These are phyloP conservation scores for Miniopterus natalensis DNA, from an alignment of 2,113 vertebrate genomes.

Conservation along the genomic window DNA sequence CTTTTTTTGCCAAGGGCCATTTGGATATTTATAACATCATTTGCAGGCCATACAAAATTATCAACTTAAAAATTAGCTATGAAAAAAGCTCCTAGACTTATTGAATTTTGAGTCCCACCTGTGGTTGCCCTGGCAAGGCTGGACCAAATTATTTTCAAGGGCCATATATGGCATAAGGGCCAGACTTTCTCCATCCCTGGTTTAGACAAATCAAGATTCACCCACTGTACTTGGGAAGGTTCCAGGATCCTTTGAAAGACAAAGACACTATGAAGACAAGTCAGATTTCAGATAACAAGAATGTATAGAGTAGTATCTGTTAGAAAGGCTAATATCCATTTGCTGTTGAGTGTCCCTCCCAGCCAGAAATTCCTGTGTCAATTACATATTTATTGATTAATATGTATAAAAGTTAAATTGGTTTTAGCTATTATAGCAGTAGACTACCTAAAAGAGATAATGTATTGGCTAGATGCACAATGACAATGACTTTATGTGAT, in stretches of 20 bases:
- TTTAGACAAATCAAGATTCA: slow-evolving; percentile 9
- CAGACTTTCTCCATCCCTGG: no score
- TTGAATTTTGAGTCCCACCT: no score
- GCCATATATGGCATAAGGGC: no score
- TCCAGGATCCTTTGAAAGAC: neutral
- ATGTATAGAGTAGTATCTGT: neutral
- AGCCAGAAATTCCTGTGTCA: neutral
- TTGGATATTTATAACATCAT: no score
- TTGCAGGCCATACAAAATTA: no score
- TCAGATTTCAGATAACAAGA: neutral
- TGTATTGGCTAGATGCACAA: neutral
- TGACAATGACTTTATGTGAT: neutral
- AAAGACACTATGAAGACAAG: neutral
- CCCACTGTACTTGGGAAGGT: neutral
- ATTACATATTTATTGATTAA: neutral
- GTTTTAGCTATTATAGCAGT: neutral
- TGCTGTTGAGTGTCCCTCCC: neutral
- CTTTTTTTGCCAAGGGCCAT: no score
- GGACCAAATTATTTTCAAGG: no score
- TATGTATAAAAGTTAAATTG: slow-evolving; percentile 35
- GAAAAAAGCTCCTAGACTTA: no score
- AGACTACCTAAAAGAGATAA: neutral
- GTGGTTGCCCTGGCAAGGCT: no score
- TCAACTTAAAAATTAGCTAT: no score
- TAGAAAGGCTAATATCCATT: neutral